phyloP scores from a whole-genome alignment of 23 tunicate species.

The Clavelina lepadiformis region DNA sequence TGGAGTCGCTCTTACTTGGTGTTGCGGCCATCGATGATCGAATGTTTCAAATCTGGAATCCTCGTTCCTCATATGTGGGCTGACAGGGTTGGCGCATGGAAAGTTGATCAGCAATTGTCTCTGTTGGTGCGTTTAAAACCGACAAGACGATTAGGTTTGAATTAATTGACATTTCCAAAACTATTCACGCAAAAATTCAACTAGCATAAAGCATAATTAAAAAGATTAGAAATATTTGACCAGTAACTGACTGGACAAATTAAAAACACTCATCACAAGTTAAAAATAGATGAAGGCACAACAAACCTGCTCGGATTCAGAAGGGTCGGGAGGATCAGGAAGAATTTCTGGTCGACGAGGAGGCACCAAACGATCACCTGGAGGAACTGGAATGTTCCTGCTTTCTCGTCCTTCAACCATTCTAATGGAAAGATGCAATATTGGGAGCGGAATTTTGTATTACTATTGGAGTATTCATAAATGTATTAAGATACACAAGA shows the following conservation, averaged over 20 bases:
- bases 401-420: slow-evolving; percentile 19
- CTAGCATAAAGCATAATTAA: no score
- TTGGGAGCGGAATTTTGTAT: no score
- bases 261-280: not conserved
- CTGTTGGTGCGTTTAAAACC: no score
- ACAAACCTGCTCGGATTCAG: slow-evolving; percentile 27
- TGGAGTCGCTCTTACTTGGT: slow-evolving; percentile 39
- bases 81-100: slow-evolving; percentile 54
- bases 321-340: slow-evolving; percentile 51
- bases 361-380: slow-evolving; percentile 26
- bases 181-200: no score
- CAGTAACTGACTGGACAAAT: no score
- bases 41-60: slow-evolving; percentile 42
- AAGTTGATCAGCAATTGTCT: slow-evolving; percentile 26
- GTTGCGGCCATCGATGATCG: slow-evolving; percentile 46
- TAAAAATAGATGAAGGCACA: not conserved
- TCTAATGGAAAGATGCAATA: no score
- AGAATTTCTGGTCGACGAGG: slow-evolving; percentile 18
- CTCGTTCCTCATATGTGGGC: slow-evolving; percentile 59
- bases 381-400: slow-evolving; percentile 16
- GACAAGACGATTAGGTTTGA: no score
- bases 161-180: no score
- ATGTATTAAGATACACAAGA: no score
- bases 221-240: no score
- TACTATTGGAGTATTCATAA: no score